Evolutionary conservation across 2,113 vertebrate genomes (phyloP), one percentile per base, ranked within the genome.

Genomic region (Solea solea): DNA sequence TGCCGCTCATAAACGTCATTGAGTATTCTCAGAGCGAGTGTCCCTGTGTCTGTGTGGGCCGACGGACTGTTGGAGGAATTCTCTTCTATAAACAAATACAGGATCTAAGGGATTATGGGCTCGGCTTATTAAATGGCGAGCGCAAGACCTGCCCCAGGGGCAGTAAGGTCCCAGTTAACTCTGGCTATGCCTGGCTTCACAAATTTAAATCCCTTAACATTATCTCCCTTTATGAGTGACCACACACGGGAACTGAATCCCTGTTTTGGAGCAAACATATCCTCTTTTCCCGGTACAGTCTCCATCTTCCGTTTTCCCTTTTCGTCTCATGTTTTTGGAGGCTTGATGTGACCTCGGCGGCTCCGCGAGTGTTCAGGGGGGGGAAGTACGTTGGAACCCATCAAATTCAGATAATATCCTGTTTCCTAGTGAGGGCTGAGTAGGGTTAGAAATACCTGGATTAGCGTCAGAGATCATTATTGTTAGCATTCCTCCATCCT

Each of bases 381-480:
- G 21, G 77, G 70, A 78, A 73, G 81, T 82, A 71, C 69, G 68
- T 56, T 39, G 49, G 48, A 76, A 55, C 68, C 84, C 4, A 13
- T 79, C 44, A 46, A 76, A 72, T 74, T 69, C 72, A 60, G 80
- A 84, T 78, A 76, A 86, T 88, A 87, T 92, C 88, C 73, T 67
- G 83, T 92, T 90, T 90, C 88, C 81, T 71, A 16, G 54, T 64
- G 75, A 86, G 84, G 21, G 42, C 71, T 72, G 63, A 66, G 65
- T 78, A 79, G 64, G 66, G 74, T 68, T 63, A 70, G 83, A 87
- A 87, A 85, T 80, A 89, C 86, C 88, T 89, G 90, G 91, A 90
- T 92, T 92, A 93, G 81, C 77, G 80, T 90, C 86, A 85, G 81
- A 88, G 85, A 89, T 89, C 86, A 83, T 91, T 92, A 90, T 86